These are phyloP conservation scores for Leptura quadrifasciata DNA, from an alignment of 2,888 invertebrate species.

Conservation along the genomic window DNA sequence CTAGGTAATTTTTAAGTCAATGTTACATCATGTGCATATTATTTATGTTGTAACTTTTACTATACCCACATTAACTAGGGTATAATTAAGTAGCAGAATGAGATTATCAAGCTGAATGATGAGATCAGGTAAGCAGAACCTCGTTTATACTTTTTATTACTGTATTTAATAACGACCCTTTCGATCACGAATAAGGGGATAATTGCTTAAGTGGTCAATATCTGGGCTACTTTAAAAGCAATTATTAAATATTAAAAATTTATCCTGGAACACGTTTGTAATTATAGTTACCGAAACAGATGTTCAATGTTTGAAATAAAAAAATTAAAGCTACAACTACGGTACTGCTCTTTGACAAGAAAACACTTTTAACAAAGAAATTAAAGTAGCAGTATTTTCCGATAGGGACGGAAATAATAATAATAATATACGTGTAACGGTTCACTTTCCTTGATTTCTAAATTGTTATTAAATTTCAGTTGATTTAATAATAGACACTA, in stretches of 20 bases:
- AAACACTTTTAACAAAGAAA: background rate
- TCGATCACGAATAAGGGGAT: slow-evolving; percentile 27
- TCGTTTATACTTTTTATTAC: slow-evolving; percentile 6
- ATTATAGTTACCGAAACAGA: slow-evolving; percentile 19
- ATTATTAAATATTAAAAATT: slow-evolving; percentile 34
- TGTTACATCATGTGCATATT: background rate
- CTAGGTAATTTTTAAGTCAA: background rate
- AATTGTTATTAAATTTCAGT: too few relatives aligned
- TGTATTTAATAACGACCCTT: slow-evolving; percentile 24
- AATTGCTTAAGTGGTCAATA: slow-evolving; percentile 34
- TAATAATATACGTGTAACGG: too few relatives aligned
- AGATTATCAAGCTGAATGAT: background rate
- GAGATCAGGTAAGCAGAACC: slow-evolving; percentile 21
- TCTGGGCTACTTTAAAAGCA: slow-evolving; percentile 43
- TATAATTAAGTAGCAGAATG: slow-evolving; percentile 22
- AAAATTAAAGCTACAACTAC: background rate
- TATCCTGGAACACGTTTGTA: background rate
- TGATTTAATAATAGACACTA: too few relatives aligned
- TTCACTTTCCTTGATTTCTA: too few relatives aligned
- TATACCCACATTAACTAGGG: slow-evolving; percentile 19
- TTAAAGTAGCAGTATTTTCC: background rate
- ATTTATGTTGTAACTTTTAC: slow-evolving; percentile 14
- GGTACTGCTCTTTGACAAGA: background rate
- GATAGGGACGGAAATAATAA: background rate
- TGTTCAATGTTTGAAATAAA: background rate